phyloP scores from a whole-genome alignment of 2,113 vertebrate genomes.

The Otocyon megalotis region DNA sequence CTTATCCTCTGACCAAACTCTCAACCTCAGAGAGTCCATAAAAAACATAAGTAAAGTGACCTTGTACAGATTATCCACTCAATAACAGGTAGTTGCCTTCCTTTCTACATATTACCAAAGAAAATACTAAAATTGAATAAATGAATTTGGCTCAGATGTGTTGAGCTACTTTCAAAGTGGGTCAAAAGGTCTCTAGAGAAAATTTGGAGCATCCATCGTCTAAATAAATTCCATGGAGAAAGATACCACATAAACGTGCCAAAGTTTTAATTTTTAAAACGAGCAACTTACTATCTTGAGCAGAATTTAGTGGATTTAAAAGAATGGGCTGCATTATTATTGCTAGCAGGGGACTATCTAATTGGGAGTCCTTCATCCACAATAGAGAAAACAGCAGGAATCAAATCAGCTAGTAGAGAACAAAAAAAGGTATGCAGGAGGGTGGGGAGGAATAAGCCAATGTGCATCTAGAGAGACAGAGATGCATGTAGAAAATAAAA shows the following conservation, averaged over 20 bases:
- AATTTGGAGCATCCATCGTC: constrained; percentile 55
- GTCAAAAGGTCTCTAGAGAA: constrained; percentile 73
- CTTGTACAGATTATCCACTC: background rate
- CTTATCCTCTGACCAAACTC: background rate
- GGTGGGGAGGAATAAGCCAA: background rate
- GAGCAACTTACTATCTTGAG: constrained; percentile 67
- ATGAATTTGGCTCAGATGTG: constrained; percentile 24
- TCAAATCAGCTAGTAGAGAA: background rate
- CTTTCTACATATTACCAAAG: background rate
- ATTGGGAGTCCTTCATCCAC: constrained; percentile 53
- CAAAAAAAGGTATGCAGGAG: background rate
- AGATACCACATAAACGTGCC: constrained; percentile 63
- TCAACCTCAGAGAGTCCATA: background rate
- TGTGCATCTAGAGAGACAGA: background rate
- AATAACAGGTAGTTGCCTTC: background rate
- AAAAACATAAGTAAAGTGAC: background rate
- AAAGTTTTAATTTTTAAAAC: constrained; percentile 77
- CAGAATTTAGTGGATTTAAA: constrained; percentile 67
- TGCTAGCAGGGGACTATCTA: constrained; percentile 67
- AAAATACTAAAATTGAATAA: constrained; percentile 18
- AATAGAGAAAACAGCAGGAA: constrained; percentile 67
- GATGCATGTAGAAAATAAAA: background rate
- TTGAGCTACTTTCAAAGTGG: constrained; percentile 69
- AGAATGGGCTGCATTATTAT: constrained; percentile 55
- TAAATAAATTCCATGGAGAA: constrained; percentile 77